Conservation (phyloP, 2,888 invertebrate species). For the Drosophila flavopinicola region DNA sequence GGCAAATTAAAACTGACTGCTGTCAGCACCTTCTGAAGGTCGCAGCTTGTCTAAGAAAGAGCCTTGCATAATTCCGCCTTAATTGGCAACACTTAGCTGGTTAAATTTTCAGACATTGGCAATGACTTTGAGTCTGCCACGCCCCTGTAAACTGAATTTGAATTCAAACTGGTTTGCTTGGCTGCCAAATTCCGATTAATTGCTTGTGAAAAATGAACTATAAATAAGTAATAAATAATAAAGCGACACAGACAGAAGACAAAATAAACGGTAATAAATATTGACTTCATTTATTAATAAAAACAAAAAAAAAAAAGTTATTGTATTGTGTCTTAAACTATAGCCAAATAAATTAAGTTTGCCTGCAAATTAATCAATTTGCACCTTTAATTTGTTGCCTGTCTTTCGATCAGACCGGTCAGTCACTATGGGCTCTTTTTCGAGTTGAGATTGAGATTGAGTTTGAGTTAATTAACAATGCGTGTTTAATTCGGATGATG, state of each 20-base stretch:
- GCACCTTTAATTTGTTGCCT: conserved; percentile 59
- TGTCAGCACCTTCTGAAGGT: conserved; percentile 39
- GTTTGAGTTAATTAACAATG: conserved; percentile 54
- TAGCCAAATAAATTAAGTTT: conserved; percentile 41
- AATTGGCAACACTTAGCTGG: conserved; percentile 35
- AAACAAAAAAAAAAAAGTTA: conserved; percentile 40
- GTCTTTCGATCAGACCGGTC: conserved; percentile 32
- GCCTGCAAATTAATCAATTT: conserved; percentile 59
- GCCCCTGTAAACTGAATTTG: conserved; percentile 5
- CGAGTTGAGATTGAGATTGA: conserved; percentile 3
- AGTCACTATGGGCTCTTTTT: conserved; percentile 8
- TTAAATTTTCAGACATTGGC: conserved; percentile 29
- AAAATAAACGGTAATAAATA: conserved; percentile 18
- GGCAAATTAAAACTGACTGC: conserved; percentile 22
- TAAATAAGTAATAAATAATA: conserved; percentile 28
- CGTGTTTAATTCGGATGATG: conserved; percentile 48
- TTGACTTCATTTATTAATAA: conserved; percentile 48
- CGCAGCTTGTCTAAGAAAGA: conserved; percentile 8
- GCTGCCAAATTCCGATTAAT: conserved; percentile 26
- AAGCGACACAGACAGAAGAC: too few species aligned
- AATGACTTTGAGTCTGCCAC: conserved; percentile 46
- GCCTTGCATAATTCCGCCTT: conserved; percentile 30
- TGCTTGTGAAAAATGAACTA: conserved; percentile 30
- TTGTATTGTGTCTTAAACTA: conserved; percentile 20
- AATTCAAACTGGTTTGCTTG: conserved; percentile 42